phyloP scores from a whole-genome alignment of 2,113 vertebrate species.

The Hippocampus guttulatus region DNA sequence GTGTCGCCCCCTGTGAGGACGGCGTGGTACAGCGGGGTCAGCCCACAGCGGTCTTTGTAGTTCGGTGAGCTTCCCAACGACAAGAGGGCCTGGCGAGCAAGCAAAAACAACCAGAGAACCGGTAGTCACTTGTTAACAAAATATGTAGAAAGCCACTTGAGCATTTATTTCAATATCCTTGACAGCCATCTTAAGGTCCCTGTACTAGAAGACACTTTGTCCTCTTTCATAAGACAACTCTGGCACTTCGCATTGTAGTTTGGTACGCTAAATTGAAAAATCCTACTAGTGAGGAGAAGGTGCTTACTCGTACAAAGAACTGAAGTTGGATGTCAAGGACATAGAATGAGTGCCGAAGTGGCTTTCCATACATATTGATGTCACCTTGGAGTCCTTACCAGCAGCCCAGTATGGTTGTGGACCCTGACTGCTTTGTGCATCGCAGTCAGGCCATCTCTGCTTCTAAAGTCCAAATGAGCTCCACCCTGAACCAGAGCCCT shows the following conservation, averaged over 20 bases:
- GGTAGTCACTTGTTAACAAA: background rate
- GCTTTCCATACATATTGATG: background rate
- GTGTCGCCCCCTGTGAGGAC: constrained; percentile 88
- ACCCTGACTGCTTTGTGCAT: constrained; percentile 84
- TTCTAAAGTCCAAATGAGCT: constrained; percentile 86
- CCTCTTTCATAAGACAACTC: no score
- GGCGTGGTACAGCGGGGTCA: constrained; percentile 88
- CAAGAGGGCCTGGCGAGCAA: constrained; percentile 71
- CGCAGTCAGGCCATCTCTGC: constrained; percentile 81
- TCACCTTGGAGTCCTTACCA: constrained; percentile 64
- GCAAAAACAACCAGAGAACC: background rate
- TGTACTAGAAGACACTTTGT: no score
- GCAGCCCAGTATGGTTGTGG: constrained; percentile 80
- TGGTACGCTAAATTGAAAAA: no score
- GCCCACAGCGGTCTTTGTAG: constrained; percentile 85
- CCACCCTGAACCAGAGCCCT: constrained; percentile 82
- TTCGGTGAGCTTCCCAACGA: constrained; percentile 85
- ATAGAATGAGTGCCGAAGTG: no score
- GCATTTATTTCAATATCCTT: no score
- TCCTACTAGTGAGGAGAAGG: no score
- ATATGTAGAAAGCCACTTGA: no score
- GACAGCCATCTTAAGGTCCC: no score
- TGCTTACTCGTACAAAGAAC: no score
- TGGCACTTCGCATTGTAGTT: no score
- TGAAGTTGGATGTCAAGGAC: no score